These are phyloP conservation scores for Tamias sibiricus DNA, from an alignment of 2,113 vertebrate species.

Conservation along the genomic window DNA sequence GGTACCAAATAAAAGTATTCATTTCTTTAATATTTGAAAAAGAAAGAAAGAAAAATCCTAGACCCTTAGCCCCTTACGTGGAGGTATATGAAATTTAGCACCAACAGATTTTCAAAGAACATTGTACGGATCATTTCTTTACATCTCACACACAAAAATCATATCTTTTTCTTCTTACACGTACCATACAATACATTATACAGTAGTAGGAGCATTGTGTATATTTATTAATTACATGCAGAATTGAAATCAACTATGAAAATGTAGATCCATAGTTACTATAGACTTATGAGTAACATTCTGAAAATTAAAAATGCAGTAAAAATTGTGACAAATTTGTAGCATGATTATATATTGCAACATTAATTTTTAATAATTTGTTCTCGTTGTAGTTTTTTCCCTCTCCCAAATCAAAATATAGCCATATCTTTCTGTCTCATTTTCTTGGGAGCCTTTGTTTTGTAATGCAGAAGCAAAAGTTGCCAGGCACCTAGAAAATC, in stretches of 20 bases:
- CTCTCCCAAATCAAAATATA: background rate
- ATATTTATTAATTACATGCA: background rate
- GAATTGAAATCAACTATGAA: constrained; percentile 37
- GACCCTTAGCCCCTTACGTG: background rate
- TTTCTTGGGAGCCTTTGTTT: constrained; percentile 18
- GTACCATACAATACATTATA: background rate
- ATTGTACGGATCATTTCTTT: constrained; percentile 23
- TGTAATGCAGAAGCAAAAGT: constrained; percentile 11
- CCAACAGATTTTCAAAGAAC: constrained; percentile 37
- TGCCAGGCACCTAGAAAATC: background rate
- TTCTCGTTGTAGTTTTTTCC: background rate
- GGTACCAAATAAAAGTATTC: no score
- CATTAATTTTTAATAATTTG: constrained; percentile 4
- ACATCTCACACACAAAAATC: constrained; percentile 27
- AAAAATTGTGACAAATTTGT: constrained; percentile 26
- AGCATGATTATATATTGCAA: background rate
- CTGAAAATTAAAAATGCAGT: background rate
- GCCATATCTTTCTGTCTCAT: background rate
- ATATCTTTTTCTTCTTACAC: constrained; percentile 26
- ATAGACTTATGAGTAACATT: background rate
- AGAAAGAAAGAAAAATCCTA: background rate
- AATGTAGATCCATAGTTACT: background rate
- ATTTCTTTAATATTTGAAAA: background rate
- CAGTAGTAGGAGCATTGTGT: background rate
- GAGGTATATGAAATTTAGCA: constrained; percentile 18